These are phyloP conservation scores for Hoplodrina blanda DNA, from an alignment of 2,888 invertebrate species.

Conservation along the genomic window DNA sequence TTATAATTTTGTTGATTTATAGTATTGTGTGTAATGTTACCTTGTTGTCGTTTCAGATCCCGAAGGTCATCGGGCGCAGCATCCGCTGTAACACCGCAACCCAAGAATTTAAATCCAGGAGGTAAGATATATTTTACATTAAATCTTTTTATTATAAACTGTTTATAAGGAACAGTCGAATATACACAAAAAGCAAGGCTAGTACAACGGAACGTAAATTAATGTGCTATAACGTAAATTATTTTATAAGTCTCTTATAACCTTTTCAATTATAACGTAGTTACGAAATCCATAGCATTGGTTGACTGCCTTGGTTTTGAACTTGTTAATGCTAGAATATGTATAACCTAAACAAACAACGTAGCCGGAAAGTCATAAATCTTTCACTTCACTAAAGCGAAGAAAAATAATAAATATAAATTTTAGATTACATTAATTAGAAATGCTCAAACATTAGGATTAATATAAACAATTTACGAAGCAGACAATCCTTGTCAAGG, in stretches of 20 bases:
- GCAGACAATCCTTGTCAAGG: slow-evolving; percentile 18
- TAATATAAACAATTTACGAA: slow-evolving; percentile 12
- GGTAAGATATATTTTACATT: slow-evolving; percentile 88
- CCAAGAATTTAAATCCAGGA: slow-evolving; percentile 93
- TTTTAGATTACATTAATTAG: not conserved
- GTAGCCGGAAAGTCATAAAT: not conserved
- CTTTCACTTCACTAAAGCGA: no score
- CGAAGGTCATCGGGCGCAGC: slow-evolving; percentile 94
- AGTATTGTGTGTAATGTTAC: slow-evolving; percentile 25
- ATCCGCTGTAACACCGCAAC: slow-evolving; percentile 93
- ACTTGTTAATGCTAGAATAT: slow-evolving; percentile 27
- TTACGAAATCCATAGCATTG: slow-evolving; percentile 38
- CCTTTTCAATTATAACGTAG: slow-evolving; percentile 9
- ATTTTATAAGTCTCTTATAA: slow-evolving; percentile 26
- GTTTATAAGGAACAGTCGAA: not conserved
- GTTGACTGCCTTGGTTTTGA: slow-evolving; percentile 6
- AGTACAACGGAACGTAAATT: not conserved
- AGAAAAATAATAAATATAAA: slow-evolving; percentile 1
- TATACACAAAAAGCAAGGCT: slow-evolving; percentile 19
- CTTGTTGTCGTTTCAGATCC: slow-evolving; percentile 90
- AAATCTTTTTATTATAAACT: slow-evolving; percentile 8
- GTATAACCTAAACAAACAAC: slow-evolving; percentile 22
- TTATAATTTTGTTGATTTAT: slow-evolving; percentile 11
- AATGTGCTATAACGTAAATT: slow-evolving; percentile 7
- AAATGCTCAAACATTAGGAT: slow-evolving; percentile 3